Conservation (phyloP, 2,797 vertebrate species). For the Otolemur crassicaudatus region DNA sequence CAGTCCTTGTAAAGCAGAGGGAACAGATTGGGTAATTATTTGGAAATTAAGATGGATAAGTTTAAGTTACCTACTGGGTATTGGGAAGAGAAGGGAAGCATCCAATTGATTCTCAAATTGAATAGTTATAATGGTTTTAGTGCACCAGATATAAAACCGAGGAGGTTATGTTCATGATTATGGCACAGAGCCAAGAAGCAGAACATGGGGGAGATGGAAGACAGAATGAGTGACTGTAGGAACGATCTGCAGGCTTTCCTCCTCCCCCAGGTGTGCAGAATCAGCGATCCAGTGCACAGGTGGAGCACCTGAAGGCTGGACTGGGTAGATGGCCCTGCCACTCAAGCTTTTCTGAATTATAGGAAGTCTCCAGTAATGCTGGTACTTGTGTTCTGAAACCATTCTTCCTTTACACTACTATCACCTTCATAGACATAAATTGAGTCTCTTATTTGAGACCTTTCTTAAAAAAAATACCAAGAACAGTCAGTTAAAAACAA, state of each 20-base stretch:
- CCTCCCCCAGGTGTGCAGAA: background rate
- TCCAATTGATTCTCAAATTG: background rate
- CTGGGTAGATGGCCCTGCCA: background rate
- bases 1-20: background rate
- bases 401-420: background rate
- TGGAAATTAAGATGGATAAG: slow-evolving; percentile 18
- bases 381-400: background rate
- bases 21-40: background rate
- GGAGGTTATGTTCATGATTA: background rate
- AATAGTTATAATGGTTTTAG: background rate
- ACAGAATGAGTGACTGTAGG: background rate
- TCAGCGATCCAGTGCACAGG: background rate
- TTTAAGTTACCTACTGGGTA: background rate
- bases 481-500: background rate
- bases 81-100: background rate
- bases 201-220: background rate
- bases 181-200: background rate
- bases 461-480: background rate
- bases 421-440: background rate
- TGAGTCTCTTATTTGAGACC: background rate
- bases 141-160: background rate
- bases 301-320: background rate
- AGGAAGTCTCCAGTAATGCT: background rate
- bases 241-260: background rate
- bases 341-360: background rate